These are phyloP conservation scores for Muscicapa adusta DNA, from an alignment of 2,113 vertebrate genomes.

Conservation along the genomic window DNA sequence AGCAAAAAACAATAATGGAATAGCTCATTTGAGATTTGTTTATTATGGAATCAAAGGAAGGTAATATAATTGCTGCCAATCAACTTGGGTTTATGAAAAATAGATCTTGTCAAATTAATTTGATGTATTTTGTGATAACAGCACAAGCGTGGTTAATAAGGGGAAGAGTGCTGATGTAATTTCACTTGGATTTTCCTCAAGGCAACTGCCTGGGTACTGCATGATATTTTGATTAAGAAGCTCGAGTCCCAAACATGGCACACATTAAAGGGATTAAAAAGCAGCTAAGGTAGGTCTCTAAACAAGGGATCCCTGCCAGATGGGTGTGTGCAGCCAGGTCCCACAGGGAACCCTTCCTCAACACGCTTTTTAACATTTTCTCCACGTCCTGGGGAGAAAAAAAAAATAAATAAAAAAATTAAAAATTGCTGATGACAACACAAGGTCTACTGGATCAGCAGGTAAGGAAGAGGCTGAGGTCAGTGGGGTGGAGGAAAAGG, in stretches of 20 bases:
- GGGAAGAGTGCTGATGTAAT: constrained; percentile 68
- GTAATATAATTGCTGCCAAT: constrained; percentile 69
- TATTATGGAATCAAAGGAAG: constrained; percentile 61
- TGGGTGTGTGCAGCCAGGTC: constrained; percentile 26
- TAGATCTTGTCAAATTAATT: constrained; percentile 71
- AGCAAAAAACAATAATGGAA: background rate
- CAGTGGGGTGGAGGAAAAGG: background rate
- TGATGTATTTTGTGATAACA: constrained; percentile 64
- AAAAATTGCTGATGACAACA: background rate
- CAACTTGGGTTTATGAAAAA: constrained; percentile 67
- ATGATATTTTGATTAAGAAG: constrained; percentile 58
- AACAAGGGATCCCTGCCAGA: constrained; percentile 7
- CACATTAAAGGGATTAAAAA: constrained; percentile 65
- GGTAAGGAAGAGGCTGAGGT: background rate
- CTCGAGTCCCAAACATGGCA: constrained; percentile 52
- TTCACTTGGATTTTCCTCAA: constrained; percentile 51
- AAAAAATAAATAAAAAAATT: background rate
- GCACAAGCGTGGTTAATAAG: constrained; percentile 61
- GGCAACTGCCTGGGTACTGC: constrained; percentile 46
- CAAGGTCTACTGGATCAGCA: background rate
- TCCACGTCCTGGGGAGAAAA: background rate
- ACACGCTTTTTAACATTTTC: background rate
- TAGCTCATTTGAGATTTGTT: constrained; percentile 46
- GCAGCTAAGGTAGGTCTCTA: constrained; percentile 37
- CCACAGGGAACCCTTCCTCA: constrained; percentile 15